phyloP scores from a whole-genome alignment of 2,113 vertebrate genomes.

The Psammodynastes pulverulentus region DNA sequence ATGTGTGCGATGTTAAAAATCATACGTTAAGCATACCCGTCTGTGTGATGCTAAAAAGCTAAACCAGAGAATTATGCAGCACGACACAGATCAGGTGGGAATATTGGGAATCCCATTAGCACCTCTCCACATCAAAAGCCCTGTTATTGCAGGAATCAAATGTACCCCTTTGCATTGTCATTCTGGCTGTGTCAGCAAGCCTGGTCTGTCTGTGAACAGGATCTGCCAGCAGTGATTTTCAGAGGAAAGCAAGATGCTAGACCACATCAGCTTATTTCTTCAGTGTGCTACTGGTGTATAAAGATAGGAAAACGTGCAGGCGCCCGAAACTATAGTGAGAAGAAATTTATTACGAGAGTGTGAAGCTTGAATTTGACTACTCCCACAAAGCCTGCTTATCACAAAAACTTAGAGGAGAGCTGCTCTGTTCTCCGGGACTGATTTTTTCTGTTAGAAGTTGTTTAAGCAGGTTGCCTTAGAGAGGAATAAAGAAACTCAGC shows the following conservation, averaged over 20 bases:
- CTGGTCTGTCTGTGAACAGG: not conserved
- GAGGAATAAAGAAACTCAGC: not conserved
- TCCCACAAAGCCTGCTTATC: not conserved
- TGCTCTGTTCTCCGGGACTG: not conserved
- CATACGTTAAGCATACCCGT: not conserved
- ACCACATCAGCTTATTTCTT: not conserved
- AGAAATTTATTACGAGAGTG: not conserved
- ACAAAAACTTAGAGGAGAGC: not conserved
- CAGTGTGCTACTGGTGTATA: not conserved
- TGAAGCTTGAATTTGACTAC: not conserved
- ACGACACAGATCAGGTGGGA: not conserved
- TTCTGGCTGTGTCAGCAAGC: not conserved
- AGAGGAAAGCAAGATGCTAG: not conserved
- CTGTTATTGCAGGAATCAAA: rapidly evolving
- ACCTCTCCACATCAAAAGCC: not conserved
- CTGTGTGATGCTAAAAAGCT: conserved; percentile 1
- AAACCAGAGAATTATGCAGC: rapidly evolving
- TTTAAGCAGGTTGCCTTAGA: not conserved
- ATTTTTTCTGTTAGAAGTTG: not conserved
- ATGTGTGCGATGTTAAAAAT: not conserved
- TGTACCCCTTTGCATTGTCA: not conserved
- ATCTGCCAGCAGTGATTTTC: not conserved
- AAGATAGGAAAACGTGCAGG: not conserved
- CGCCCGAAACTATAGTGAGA: not conserved
- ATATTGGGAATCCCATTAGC: not conserved